These are phyloP conservation scores for Hydropotes inermis DNA, from an alignment of 2,113 vertebrate species.

Conservation along the genomic window DNA sequence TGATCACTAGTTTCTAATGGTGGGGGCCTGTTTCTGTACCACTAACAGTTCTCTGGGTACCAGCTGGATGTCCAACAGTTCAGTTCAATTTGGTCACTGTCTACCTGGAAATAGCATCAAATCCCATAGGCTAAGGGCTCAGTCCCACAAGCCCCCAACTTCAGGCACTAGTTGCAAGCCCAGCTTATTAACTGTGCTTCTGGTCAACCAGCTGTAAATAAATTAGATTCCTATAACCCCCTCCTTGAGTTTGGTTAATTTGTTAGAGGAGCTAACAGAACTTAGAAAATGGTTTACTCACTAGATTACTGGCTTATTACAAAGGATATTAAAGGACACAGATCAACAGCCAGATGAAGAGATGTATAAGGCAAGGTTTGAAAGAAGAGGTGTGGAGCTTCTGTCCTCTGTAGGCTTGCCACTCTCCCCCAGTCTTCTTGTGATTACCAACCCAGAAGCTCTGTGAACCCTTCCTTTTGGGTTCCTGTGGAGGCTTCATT, in stretches of 20 bases:
- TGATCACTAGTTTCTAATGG: neutral
- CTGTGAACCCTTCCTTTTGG: neutral
- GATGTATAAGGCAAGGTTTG: neutral
- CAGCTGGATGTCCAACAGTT: neutral
- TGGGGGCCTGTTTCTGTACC: neutral
- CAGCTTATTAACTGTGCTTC: neutral
- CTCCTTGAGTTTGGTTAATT: neutral
- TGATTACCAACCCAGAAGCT: neutral
- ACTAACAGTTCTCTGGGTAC: neutral
- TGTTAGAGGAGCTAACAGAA: neutral
- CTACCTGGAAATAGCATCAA: neutral
- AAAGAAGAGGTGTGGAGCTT: neutral
- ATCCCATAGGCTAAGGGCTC: neutral
- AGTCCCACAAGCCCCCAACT: neutral
- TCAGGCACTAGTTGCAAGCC: neutral
- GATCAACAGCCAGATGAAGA: neutral
- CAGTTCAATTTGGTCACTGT: neutral
- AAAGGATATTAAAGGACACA: neutral
- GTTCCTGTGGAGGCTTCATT: neutral
- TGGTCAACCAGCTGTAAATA: neutral
- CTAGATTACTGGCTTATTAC: neutral
- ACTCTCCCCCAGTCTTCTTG: neutral
- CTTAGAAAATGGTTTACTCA: neutral
- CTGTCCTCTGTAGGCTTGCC: neutral
- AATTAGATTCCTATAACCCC: neutral